Evolutionary conservation across 1,140 invertebrate species (phyloP).

Genomic region (Grapholita molesta): DNA sequence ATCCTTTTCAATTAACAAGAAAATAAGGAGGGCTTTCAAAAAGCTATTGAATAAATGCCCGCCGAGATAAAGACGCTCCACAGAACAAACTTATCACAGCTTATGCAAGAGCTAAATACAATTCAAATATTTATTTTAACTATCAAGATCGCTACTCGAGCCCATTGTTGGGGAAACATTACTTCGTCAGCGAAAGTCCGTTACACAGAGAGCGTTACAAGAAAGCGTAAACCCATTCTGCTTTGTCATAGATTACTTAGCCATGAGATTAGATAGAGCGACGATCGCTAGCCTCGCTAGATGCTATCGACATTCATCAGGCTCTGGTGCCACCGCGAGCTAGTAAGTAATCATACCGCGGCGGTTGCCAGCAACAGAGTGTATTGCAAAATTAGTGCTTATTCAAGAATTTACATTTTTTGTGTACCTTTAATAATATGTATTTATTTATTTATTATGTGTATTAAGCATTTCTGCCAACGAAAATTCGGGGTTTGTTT

Average conservation of each 20-base stretch:
- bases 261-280: neutral
- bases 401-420: too few relatives aligned
- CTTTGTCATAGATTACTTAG: neutral
- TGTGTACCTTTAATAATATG: too few relatives aligned
- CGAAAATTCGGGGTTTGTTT: too few relatives aligned
- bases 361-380: too few relatives aligned
- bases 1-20: neutral
- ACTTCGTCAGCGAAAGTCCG: constrained; percentile 5
- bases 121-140: constrained; percentile 17
- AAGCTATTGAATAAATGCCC: constrained; percentile 1
- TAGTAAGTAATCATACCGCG: too few relatives aligned
- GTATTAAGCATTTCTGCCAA: too few relatives aligned
- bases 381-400: too few relatives aligned
- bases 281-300: neutral
- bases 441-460: too few relatives aligned
- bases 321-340: too few relatives aligned
- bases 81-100: constrained; percentile 10
- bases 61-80: neutral
- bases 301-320: too few relatives aligned
- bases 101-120: constrained; percentile 2
- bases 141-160: constrained; percentile 7
- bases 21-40: neutral
- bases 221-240: constrained; percentile 15
- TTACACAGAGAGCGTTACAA: constrained; percentile 5
- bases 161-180: constrained; percentile 10